Conservation (phyloP, 2,888 invertebrate genomes). For the Melieria crassipennis region DNA sequence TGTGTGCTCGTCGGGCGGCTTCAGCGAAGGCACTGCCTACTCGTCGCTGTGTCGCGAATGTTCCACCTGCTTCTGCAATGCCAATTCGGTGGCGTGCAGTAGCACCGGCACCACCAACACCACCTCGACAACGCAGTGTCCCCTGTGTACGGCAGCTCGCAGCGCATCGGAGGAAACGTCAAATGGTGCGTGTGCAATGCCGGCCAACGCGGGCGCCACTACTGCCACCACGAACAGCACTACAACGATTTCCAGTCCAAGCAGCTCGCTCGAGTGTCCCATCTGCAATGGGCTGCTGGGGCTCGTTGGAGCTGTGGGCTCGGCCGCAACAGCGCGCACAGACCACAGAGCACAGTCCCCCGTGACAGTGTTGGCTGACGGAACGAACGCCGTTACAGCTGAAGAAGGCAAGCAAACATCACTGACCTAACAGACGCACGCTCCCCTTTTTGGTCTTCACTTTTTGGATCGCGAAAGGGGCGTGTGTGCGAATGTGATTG, state of each 20-base stretch:
- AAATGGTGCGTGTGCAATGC: neutral
- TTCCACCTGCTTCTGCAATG: conserved; percentile 43
- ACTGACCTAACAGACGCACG: conserved; percentile 34
- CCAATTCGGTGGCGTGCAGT: conserved; percentile 47
- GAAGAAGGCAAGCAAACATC: conserved; percentile 61
- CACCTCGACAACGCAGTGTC: conserved; percentile 7
- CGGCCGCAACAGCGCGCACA: conserved; percentile 9
- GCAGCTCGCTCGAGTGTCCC: conserved; percentile 54
- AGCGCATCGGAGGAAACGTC: conserved; percentile 7
- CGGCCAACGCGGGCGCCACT: conserved; percentile 28
- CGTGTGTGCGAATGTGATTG: conserved; percentile 39
- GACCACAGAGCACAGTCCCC: conserved; percentile 20
- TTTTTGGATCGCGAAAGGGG: conserved; percentile 4
- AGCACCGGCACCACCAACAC: conserved; percentile 53
- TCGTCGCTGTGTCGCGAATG: conserved; percentile 61
- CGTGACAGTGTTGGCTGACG: conserved; percentile 2
- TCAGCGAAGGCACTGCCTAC: conserved; percentile 57
- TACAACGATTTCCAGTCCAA: conserved; percentile 32
- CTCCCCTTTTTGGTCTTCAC: conserved; percentile 7
- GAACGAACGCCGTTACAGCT: conserved; percentile 27
- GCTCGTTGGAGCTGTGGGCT: conserved; percentile 40
- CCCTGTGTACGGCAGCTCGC: conserved; percentile 15
- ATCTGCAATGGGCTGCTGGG: conserved; percentile 49
- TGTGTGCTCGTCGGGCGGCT: conserved; percentile 51
- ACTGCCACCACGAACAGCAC: conserved; percentile 36